phyloP scores from a whole-genome alignment of 2,888 invertebrate species.

The Esperia sulphurella region DNA sequence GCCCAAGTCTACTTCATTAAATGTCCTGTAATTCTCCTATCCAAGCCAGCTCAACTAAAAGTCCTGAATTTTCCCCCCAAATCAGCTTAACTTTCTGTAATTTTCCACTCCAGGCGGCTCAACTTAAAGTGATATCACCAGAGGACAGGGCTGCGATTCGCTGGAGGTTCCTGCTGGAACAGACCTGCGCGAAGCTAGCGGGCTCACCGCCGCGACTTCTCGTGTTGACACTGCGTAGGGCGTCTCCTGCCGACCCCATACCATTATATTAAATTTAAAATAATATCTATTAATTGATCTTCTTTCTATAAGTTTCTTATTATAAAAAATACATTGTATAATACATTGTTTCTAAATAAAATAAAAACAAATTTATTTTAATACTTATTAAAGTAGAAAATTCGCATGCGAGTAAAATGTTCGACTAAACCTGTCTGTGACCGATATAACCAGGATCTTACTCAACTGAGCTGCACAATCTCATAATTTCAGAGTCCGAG shows the following conservation, averaged over 20 bases:
- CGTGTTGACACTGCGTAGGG: slow-evolving; percentile 49
- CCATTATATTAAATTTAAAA: slow-evolving; percentile 47
- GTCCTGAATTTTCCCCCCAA: background rate
- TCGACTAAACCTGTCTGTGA: no score
- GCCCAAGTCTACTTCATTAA: no score
- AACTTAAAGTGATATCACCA: slow-evolving; percentile 71
- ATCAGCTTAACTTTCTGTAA: background rate
- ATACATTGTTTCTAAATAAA: background rate
- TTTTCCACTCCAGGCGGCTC: slow-evolving; percentile 54
- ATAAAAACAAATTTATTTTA: no score
- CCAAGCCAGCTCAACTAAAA: no score
- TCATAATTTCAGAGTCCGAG: no score
- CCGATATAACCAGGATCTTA: no score
- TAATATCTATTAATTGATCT: no score
- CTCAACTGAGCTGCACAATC: no score
- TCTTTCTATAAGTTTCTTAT: background rate
- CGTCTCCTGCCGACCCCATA: slow-evolving; percentile 63
- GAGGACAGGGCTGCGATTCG: slow-evolving; percentile 77
- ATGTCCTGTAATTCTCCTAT: no score
- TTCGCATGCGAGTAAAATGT: no score
- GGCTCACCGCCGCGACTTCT: slow-evolving; percentile 52
- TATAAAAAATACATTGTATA: background rate
- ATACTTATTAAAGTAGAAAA: no score
- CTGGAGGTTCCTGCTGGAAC: slow-evolving; percentile 82
- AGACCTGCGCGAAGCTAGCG: slow-evolving; percentile 79